Conservation (phyloP, 2,888 invertebrate genomes). For the Drosophila helvetica region DNA sequence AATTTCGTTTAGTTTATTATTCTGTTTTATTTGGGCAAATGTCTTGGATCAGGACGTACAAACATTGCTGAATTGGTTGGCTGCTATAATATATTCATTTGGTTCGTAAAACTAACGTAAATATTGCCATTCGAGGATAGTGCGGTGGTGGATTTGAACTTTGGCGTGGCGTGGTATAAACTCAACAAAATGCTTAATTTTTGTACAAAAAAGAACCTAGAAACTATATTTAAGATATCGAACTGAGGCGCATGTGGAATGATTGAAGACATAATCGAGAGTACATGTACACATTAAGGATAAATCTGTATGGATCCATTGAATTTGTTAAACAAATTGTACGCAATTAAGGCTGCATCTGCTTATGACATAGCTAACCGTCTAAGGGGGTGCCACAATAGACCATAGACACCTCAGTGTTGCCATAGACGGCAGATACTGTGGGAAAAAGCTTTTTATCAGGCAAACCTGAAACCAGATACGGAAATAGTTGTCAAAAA, state of each 20-base stretch:
- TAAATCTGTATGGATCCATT: slow-evolving; percentile 11
- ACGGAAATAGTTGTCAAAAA: background rate
- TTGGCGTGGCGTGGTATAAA: slow-evolving; percentile 62
- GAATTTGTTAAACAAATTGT: slow-evolving; percentile 58
- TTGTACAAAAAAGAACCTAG: slow-evolving; percentile 64
- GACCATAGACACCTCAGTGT: slow-evolving; percentile 99
- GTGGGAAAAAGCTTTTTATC: slow-evolving; percentile 97
- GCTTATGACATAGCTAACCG: slow-evolving; percentile 87
- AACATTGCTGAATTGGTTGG: slow-evolving; percentile 27
- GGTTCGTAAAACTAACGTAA: slow-evolving; percentile 47
- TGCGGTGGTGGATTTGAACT: slow-evolving; percentile 55
- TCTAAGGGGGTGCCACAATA: slow-evolving; percentile 98
- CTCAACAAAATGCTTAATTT: slow-evolving; percentile 58
- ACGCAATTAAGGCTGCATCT: slow-evolving; percentile 65
- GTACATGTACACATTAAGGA: slow-evolving; percentile 36
- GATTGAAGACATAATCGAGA: slow-evolving; percentile 31
- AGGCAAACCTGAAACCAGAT: slow-evolving; percentile 89
- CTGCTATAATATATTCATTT: slow-evolving; percentile 48
- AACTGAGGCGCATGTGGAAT: slow-evolving; percentile 42
- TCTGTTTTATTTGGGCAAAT: slow-evolving; percentile 6
- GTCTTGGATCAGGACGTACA: slow-evolving; percentile 3
- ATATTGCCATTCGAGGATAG: slow-evolving; percentile 35
- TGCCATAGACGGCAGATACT: slow-evolving; percentile 99
- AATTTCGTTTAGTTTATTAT: background rate
- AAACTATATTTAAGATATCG: slow-evolving; percentile 43